phyloP scores from a whole-genome alignment of 2,797 vertebrate genomes.

The Anguilla obscura region DNA sequence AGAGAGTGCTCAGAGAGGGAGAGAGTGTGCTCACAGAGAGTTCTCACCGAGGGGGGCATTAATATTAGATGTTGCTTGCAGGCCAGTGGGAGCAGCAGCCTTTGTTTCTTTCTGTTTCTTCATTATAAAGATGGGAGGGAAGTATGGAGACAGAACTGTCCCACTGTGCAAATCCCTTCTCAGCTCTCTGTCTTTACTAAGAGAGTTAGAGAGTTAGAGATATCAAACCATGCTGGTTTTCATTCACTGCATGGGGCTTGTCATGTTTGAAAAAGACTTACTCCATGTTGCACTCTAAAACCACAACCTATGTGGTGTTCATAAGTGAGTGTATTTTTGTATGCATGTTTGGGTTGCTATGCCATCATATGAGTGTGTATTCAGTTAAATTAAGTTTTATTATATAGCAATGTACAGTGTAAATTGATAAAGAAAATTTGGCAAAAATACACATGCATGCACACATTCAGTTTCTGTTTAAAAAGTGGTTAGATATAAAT shows the following conservation, averaged over 20 bases:
- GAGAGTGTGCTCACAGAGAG: background rate
- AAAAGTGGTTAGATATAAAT: background rate
- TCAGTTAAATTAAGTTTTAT: too few relatives aligned
- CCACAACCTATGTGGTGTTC: too few relatives aligned
- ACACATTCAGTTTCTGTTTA: background rate
- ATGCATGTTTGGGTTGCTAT: slow-evolving; percentile 20
- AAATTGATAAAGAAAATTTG: too few relatives aligned
- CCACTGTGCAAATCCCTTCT: too few relatives aligned
- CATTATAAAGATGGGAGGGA: background rate
- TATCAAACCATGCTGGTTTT: background rate
- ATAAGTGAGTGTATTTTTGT: background rate
- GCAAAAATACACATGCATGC: slow-evolving; percentile 31
- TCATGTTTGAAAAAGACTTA: background rate
- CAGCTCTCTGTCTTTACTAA: background rate
- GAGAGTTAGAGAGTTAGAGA: too few relatives aligned
- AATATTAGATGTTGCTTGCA: background rate
- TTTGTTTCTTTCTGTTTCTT: slow-evolving; percentile 2
- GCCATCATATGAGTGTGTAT: slow-evolving; percentile 32
- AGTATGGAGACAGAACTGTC: background rate
- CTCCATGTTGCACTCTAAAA: background rate
- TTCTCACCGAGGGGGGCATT: background rate
- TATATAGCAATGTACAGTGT: too few relatives aligned
- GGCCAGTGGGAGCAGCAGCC: background rate
- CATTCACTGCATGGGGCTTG: background rate
- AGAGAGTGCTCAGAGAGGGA: background rate